Base-by-base conservation (phyloP, 1,140 invertebrate genomes). In the Chrysopa pallens region DNA sequence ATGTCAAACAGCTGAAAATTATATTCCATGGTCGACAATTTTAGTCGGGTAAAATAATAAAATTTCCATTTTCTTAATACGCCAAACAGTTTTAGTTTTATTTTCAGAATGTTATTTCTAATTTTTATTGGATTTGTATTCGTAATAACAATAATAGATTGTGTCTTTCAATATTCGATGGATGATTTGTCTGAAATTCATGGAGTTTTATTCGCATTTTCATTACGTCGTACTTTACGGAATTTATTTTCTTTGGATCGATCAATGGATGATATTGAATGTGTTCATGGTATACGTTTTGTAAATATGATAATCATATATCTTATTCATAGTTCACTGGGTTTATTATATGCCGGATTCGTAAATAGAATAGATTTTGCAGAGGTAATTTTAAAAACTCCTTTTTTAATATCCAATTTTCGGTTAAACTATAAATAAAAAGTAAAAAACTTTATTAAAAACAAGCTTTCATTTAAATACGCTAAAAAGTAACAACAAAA, bases 281-380 rank as follows among this genome's bases (percentile, higher is more conserved):
- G 70, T 3, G 61, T 81, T 4, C 79, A 84, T 52, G 78, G 76
- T 1, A 68, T 80, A 9, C 61, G 80, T 53, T 72, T 73, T 11
- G 46, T 82, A 2, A 82, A 80, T 49, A 77, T 77, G 5, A 39
- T 76, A 1, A 67, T 76, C 49, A 53, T 84, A 29, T 52, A 81
- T 6, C 17, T 77, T 1, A 70, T 75, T 1, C 80, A 84, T 48
- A 83, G 83, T 52, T 77, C 76, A 3, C 75, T 84, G 73, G 76
- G 78, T 0, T 52, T 79, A 45, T 77, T 81, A 29, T 82, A 76
- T 50, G 71, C 69, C 44, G 76, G 78, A 23, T 82, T 73, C 49
- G 52, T 70, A 2, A 82, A 84, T 47, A 71, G 79, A 46, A 78
- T 76, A 2, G 58, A 63, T 36, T 79, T 76, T 69, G 64, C 72